These are phyloP conservation scores for Acrocephalus arundinaceus DNA, from an alignment of 2,113 vertebrate species.

Conservation along the genomic window DNA sequence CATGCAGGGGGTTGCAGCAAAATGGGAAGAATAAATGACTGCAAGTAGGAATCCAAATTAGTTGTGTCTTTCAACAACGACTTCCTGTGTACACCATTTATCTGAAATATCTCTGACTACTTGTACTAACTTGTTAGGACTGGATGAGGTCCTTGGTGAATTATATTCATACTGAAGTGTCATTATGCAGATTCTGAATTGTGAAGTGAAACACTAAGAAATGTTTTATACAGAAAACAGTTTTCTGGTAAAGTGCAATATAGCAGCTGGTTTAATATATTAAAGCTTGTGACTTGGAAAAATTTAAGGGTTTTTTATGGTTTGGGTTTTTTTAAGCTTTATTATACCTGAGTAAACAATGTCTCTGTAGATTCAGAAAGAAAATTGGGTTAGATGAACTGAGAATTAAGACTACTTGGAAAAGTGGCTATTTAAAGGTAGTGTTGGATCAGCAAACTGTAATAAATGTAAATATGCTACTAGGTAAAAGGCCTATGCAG, in stretches of 20 bases:
- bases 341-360: not conserved
- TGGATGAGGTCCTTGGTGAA: not conserved
- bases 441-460: not conserved
- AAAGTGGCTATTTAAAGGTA: not conserved
- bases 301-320: not conserved
- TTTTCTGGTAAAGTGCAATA: not conserved
- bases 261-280: not conserved
- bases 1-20: fast-evolving
- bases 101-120: not conserved
- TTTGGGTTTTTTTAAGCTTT: not conserved
- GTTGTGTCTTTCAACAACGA: not conserved
- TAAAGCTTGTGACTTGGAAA: not conserved
- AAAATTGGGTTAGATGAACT: not conserved
- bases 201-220: not conserved
- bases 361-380: not conserved
- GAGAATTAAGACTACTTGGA: not conserved
- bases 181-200: not conserved
- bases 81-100: not conserved
- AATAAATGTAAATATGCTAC: not conserved
- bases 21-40: not conserved
- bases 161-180: not conserved
- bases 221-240: not conserved
- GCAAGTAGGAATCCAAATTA: not conserved
- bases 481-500: not conserved
- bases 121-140: not conserved